Evolutionary conservation across 23 tunicate species (phyloP).

Genomic region (Oikopleura albicans): DNA sequence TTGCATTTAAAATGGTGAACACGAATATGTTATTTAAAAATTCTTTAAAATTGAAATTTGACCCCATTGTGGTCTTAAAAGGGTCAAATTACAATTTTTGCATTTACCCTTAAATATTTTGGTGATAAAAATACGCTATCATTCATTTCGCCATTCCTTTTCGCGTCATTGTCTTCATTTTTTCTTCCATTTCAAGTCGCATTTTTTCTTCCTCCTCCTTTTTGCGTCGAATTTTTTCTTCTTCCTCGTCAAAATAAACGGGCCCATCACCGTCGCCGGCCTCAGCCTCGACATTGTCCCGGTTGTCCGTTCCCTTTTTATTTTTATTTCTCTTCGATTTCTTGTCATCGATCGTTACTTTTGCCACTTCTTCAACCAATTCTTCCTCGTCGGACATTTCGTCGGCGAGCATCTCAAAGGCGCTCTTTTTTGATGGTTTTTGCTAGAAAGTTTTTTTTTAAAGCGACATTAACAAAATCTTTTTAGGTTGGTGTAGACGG

Average conservation of each 20-base stretch:
- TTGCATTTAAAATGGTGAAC: no score
- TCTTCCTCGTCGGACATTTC: constrained; percentile 19
- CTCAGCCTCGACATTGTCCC: neutral
- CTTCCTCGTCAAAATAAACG: neutral
- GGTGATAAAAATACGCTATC: no score
- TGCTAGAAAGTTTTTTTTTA: no score
- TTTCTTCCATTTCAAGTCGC: constrained; percentile 24
- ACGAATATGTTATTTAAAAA: no score
- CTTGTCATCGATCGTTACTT: neutral
- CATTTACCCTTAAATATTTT: no score
- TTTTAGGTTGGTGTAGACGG: no score
- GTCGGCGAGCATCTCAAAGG: constrained; percentile 66
- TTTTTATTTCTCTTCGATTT: constrained; percentile 19
- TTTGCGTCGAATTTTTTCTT: constrained; percentile 12
- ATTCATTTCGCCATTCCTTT: no score
- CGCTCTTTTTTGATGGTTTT: constrained; percentile 42
- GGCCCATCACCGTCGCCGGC: neutral
- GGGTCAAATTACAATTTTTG: no score
- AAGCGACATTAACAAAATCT: no score
- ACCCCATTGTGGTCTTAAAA: no score
- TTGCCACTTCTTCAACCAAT: constrained; percentile 8
- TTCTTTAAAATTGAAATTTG: no score
- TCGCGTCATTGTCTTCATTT: constrained; percentile 67
- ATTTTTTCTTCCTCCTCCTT: constrained; percentile 3
- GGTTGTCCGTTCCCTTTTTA: neutral